These are phyloP conservation scores for Copidosoma aretas DNA, from an alignment of 2,888 invertebrate genomes.

Conservation along the genomic window DNA sequence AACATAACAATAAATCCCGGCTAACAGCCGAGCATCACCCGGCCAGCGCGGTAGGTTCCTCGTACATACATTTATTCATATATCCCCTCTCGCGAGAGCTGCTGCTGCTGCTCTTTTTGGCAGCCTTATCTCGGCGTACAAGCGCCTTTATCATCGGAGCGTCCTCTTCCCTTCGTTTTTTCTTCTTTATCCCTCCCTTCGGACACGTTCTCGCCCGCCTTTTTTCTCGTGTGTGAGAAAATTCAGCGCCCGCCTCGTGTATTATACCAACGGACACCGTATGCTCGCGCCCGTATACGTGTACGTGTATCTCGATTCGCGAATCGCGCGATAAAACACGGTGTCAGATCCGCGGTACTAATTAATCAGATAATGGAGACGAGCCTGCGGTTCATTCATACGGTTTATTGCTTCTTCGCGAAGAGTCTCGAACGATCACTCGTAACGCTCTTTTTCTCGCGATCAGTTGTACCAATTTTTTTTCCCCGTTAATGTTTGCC, in stretches of 20 bases:
- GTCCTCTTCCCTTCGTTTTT: conserved; percentile 4
- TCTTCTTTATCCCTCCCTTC: background rate
- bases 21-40: background rate
- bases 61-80: conserved; percentile 9
- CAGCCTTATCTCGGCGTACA: conserved; percentile 13
- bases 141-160: conserved; percentile 17
- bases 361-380: conserved; percentile 24
- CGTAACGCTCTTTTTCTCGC: too few species aligned
- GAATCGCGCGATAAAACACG: conserved; percentile 18
- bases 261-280: background rate
- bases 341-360: conserved; percentile 20
- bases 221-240: background rate
- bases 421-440: too few species aligned
- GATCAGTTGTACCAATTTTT: too few species aligned
- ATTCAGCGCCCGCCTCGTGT: background rate
- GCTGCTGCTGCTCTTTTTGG: background rate
- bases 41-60: background rate
- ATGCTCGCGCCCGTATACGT: background rate
- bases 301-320: conserved; percentile 4
- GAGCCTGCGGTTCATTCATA: too few species aligned
- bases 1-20: background rate
- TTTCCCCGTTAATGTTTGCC: too few species aligned
- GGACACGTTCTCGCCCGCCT: background rate
- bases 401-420: too few species aligned
- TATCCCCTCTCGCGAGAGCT: background rate